phyloP scores from a whole-genome alignment of 37 sponge, comb jelly and placozoan species.

The Cladorhizidae sp. region DNA sequence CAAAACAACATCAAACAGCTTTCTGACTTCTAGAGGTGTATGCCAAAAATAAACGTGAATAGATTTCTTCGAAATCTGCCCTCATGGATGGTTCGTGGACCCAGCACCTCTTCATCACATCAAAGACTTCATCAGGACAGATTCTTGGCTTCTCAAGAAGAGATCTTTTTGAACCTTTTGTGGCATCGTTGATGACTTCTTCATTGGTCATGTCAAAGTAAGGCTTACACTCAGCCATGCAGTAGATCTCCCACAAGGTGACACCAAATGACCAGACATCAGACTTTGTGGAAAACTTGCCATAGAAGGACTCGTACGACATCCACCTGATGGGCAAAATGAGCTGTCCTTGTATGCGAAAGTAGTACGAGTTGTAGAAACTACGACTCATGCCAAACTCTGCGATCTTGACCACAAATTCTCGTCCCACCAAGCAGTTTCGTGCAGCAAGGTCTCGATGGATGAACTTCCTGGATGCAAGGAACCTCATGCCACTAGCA shows the following conservation, averaged over 20 bases:
- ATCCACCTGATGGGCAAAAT: constrained; percentile 86
- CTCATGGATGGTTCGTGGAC: constrained; percentile 49
- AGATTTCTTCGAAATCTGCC: constrained; percentile 70
- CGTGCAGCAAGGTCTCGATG: constrained; percentile 87
- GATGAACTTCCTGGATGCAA: constrained; percentile 68
- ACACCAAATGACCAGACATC: constrained; percentile 88
- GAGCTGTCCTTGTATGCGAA: constrained; percentile 48
- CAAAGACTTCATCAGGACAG: constrained; percentile 58
- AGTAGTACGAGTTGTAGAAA: constrained; percentile 72
- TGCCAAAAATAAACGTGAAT: constrained; percentile 54
- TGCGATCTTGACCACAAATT: constrained; percentile 82
- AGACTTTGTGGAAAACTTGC: constrained; percentile 82
- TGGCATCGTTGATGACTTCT: constrained; percentile 73
- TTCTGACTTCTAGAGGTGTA: constrained; percentile 29
- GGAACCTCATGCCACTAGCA: constrained; percentile 87
- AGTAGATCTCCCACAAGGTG: constrained; percentile 82
- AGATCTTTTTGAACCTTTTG: constrained; percentile 45
- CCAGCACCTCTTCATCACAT: constrained; percentile 67
- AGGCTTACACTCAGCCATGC: constrained; percentile 61
- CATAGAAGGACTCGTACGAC: constrained; percentile 84
- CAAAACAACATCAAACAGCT: constrained; percentile 9
- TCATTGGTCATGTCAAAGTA: constrained; percentile 68
- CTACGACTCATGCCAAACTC: constrained; percentile 92
- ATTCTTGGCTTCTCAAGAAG: constrained; percentile 36
- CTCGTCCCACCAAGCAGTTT: constrained; percentile 83